A percentile compares a stretch with the other conserved stretches of the same genome.
phyloP scores from a whole-genome alignment of 2,797 vertebrate genomes.

The Scleropages formosus region DNA sequence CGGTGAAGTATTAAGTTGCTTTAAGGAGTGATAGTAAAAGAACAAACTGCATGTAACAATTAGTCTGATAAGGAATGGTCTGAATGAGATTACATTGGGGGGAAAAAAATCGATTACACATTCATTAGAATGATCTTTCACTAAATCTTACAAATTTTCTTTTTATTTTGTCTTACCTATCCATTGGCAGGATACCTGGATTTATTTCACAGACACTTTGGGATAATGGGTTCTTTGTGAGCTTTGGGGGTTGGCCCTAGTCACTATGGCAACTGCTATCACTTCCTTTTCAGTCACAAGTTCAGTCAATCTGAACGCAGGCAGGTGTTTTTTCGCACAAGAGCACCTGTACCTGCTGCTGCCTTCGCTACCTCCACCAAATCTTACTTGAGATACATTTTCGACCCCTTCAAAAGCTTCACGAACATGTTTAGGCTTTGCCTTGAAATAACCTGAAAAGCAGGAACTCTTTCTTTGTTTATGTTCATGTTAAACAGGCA shows the following conservation, averaged over 20 bases:
- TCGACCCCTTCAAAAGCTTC: not conserved
- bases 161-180: not conserved
- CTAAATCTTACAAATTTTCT: not conserved
- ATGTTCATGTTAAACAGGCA: not conserved
- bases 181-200: not conserved
- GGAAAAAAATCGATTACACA: not conserved
- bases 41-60: not conserved
- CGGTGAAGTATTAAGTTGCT: not conserved
- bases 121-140: not conserved
- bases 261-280: constrained; percentile 25
- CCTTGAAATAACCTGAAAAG: not conserved
- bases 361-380: not conserved
- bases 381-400: not conserved
- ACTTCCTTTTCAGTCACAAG: constrained; percentile 1
- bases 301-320: not conserved
- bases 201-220: not conserved
- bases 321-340: constrained; percentile 13
- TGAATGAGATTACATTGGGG: not conserved
- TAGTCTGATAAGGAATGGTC: not conserved
- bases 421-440: not conserved
- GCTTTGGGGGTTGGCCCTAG: not conserved
- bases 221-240: constrained; percentile 15
- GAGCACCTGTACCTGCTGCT: not conserved
- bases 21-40: not conserved
- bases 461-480: not conserved